Evolutionary conservation across 2,113 vertebrate species (phyloP).

Genomic region (Eurystomus gularis): DNA sequence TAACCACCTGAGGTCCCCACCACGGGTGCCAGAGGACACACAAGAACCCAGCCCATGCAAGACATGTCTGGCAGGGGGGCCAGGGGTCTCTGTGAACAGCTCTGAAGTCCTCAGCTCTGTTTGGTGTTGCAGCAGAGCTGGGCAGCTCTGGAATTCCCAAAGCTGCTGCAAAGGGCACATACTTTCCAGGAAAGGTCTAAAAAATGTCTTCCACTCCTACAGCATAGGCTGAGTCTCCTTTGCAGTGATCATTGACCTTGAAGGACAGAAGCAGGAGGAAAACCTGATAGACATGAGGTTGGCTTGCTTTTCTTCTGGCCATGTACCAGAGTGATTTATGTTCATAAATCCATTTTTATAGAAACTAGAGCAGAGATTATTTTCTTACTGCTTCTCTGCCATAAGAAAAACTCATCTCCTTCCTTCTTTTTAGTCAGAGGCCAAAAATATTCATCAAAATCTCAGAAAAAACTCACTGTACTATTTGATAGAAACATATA

Average conservation of each 20-base stretch:
- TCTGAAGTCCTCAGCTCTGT: not conserved
- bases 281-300: not conserved
- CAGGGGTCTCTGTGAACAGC: rapidly evolving
- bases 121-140: not conserved
- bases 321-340: not conserved
- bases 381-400: not conserved
- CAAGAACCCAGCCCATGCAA: not conserved
- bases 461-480: not conserved
- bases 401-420: not conserved
- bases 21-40: not conserved
- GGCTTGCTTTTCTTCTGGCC: not conserved
- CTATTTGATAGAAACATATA: not conserved
- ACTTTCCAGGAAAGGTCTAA: not conserved
- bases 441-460: not conserved
- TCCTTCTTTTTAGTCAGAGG: not conserved
- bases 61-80: rapidly evolving
- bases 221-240: not conserved
- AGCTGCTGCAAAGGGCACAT: not conserved
- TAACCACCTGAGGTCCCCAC: not conserved
- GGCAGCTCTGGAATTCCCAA: rapidly evolving
- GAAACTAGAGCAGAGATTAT: not conserved
- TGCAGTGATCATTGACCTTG: not conserved
- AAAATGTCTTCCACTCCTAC: not conserved
- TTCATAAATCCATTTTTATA: not conserved
- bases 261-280: not conserved